Base-by-base conservation (phyloP, 2,888 invertebrate species). In the Lagria hirta region DNA sequence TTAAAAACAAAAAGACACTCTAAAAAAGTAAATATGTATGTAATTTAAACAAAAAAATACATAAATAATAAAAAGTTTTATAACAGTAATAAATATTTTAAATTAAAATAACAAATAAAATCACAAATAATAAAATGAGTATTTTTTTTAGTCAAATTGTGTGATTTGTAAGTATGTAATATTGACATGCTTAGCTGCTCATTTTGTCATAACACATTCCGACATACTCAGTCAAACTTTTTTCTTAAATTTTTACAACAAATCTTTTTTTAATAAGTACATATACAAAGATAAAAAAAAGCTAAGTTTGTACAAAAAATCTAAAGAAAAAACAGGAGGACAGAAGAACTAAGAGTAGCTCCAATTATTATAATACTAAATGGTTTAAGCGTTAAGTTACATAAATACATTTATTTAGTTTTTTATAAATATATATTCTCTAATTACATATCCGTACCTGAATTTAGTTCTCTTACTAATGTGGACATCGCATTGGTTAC, bases 401-500 rank as follows among this genome's bases (percentile, higher is more conserved):
- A 47, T 20, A 46, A 43, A 48, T 43, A 41, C 38, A 48, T 15
- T 35, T 23, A 37, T 44, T 15, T 37, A 48, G 29, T 49, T 50
- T 56, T n/a, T n/a, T n/a, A n/a, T n/a, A n/a, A n/a, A n/a, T n/a
- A n/a, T n/a, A n/a, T n/a, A n/a, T n/a, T n/a, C n/a, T n/a, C n/a
- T n/a, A n/a, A 62, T 49, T 61, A 34, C 30, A 22, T 58, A 52
- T 67, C 66, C 78, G 75, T 75, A 88, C 88, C 90, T 77, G 92
- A 89, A 74, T 96, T 95, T 37, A 97, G 81, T 77, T 98, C 97
- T 71, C 92, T 82, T 58, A 98, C 97, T 58, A 98, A 81, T 14
- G 93, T 92, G 18, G 95, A 94, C 95, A 98, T 97, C 49, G 97
- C 97, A 73, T 92, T 92, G 48, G 97, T 96, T 57, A 98, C 96